Percentiles rank a stretch among this genome's conserved stretches.
Evolutionary conservation across 2,888 invertebrate species (phyloP).

Genomic region (Nomada hirtipes): DNA sequence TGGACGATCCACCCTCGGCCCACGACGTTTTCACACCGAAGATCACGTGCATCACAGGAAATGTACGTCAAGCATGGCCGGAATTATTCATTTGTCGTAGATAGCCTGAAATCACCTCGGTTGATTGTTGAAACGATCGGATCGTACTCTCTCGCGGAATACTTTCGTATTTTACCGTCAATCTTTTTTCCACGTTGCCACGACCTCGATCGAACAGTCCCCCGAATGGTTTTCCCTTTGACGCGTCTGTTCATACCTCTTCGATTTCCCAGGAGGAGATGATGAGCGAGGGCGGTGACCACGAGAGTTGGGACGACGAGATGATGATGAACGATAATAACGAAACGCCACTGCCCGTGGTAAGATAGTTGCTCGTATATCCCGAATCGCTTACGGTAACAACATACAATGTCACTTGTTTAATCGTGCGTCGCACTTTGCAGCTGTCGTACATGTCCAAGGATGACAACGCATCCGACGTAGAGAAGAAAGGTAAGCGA

Average conservation of each 20-base stretch:
- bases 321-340: constrained; percentile 82
- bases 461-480: constrained; percentile 80
- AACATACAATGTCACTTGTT: neutral
- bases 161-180: neutral
- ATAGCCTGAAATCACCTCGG: neutral
- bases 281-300: constrained; percentile 83
- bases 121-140: neutral
- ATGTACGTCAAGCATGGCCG: constrained; percentile 71
- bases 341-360: constrained; percentile 81
- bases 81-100: neutral
- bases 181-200: neutral
- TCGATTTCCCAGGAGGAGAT: constrained; percentile 79
- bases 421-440: too few relatives aligned
- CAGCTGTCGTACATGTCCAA: constrained; percentile 82
- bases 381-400: neutral
- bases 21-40: constrained; percentile 85
- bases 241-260: constrained; percentile 27
- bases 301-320: constrained; percentile 83
- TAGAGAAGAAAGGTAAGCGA: constrained; percentile 80
- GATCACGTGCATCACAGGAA: constrained; percentile 85
- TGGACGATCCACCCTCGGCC: constrained; percentile 87
- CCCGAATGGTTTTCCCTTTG: constrained; percentile 5
- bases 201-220: constrained; percentile 10
- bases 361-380: constrained; percentile 65
- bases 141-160: too few relatives aligned